Evolutionary conservation across 2,888 invertebrate genomes (phyloP).

Genomic region (Dioctria rufipes): DNA sequence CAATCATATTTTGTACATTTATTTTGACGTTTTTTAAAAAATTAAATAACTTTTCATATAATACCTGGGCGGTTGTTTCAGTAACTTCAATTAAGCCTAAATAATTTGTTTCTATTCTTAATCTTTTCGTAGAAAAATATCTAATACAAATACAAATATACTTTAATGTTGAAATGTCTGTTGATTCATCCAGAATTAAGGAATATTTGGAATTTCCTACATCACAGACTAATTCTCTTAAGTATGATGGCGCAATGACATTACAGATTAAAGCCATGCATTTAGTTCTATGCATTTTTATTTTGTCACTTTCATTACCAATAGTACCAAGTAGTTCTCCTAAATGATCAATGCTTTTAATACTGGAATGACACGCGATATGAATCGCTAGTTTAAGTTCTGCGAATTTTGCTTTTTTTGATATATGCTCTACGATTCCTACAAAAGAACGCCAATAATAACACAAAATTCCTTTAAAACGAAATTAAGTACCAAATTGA

Average conservation of each 20-base stretch:
- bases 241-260: not conserved
- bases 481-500: not conserved
- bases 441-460: no score
- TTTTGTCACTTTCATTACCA: not conserved
- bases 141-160: not conserved
- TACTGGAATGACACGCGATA: not conserved
- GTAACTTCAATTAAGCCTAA: no score
- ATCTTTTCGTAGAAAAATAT: not conserved
- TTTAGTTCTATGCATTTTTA: not conserved
- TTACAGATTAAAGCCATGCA: not conserved
- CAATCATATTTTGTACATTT: not conserved
- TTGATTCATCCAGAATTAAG: conserved; percentile 10
- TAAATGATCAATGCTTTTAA: not conserved
- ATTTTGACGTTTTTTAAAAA: no score
- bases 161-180: not conserved
- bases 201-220: not conserved
- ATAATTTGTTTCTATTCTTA: not conserved
- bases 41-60: no score
- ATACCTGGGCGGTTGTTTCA: no score
- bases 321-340: not conserved
- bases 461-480: not conserved
- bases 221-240: not conserved
- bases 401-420: no score
- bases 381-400: not conserved
- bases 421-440: no score